phyloP scores from a whole-genome alignment of 2,113 vertebrate genomes.

The Amphiprion ocellaris region DNA sequence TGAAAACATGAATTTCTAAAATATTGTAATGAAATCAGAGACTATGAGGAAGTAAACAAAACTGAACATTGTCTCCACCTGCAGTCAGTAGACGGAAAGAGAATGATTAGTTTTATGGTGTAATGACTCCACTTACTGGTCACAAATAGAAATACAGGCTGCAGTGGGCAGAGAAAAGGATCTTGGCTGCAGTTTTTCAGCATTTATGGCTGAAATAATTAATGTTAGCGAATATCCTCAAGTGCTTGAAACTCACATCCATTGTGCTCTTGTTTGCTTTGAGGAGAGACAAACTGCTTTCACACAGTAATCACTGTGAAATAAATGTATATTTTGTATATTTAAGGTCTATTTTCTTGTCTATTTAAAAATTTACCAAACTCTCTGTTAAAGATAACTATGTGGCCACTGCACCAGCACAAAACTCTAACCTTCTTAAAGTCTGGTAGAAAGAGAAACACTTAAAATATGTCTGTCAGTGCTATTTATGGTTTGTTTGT shows the following conservation, averaged over 20 bases:
- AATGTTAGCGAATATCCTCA: slow-evolving; percentile 4
- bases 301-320: neutral
- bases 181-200: neutral
- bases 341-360: neutral
- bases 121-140: slow-evolving; percentile 62
- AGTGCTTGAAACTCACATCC: neutral
- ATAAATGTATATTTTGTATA: neutral
- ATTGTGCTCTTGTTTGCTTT: neutral
- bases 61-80: slow-evolving; percentile 52
- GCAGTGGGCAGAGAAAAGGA: neutral
- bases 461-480: too few relatives aligned
- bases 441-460: too few relatives aligned
- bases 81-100: slow-evolving; percentile 15
- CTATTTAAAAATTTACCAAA: neutral
- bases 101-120: slow-evolving; percentile 23
- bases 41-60: neutral
- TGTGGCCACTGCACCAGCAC: too few relatives aligned
- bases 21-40: slow-evolving; percentile 18
- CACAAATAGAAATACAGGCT: slow-evolving; percentile 20
- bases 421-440: too few relatives aligned
- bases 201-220: slow-evolving; percentile 19
- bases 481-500: too few relatives aligned
- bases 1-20: slow-evolving; percentile 22
- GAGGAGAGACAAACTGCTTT: neutral
- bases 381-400: too few relatives aligned